Evolutionary conservation across 2,797 vertebrate genomes (phyloP), one percentile per base, ranked within the genome.

Genomic region (Nyctibius grandis): DNA sequence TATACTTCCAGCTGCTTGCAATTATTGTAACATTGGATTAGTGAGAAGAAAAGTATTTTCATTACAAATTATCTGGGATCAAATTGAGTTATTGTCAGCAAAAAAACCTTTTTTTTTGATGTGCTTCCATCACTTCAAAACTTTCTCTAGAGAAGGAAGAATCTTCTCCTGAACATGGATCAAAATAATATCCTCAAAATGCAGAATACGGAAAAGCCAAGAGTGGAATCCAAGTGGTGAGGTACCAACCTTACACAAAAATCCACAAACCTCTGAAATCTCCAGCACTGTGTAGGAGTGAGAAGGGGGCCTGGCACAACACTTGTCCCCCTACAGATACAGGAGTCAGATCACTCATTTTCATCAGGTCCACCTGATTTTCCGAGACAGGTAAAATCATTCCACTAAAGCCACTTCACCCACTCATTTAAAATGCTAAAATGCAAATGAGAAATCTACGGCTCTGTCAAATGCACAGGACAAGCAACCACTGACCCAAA

Each of bases 21-120:
- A 96, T 93, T 81, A 91, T 12, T 88, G 42, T 76, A 91, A 54
- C 67, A 36, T 21, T 54, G 34, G 73, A 91, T 93, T 93, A 96
- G 77, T 1, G 9, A 83, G 70, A 15, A 95, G 48, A 88, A 92
- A 79, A 79, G 26, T 59, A 73, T 93, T 95, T 90, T 88, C 83
- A 73, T 78, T 67, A 76, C 60, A 93, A 85, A 86, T 51, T 68
- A 69, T 82, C 51, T 60, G 34, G 59, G 51, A 91, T 85, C 50
- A 91, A 84, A 68, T 6, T 40, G 42, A 77, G 53, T 89, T 91
- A 73, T 20, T 86, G 33, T 69, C 69, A 84, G 87, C 51, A 86
- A 85, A 73, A 77, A 94, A 69, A 61, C 61, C 31, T 18, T 2
- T 54, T 78, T 65, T 89, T 33, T 53, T 17, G 0, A 61, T 2